These are phyloP conservation scores for Carassius gibelio DNA, from an alignment of 2,113 vertebrate genomes.

Conservation along the genomic window DNA sequence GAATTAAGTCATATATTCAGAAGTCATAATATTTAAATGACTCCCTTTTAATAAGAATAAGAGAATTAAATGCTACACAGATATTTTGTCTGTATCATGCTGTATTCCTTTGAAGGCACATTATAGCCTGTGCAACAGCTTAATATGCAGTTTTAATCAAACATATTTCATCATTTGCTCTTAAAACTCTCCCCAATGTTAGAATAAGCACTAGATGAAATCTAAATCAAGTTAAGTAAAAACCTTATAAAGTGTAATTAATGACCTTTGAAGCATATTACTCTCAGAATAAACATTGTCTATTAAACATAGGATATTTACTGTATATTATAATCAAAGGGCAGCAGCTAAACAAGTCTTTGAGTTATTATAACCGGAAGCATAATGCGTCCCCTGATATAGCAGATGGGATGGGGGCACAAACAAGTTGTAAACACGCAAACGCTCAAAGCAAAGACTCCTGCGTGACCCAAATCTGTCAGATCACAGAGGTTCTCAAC, in stretches of 20 bases:
- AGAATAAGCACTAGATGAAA: background rate
- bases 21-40: constrained; percentile 9
- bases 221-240: constrained; percentile 7
- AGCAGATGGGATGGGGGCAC: background rate
- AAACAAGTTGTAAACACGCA: constrained; percentile 15
- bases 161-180: background rate
- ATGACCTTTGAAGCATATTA: constrained; percentile 11
- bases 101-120: background rate
- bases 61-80: background rate
- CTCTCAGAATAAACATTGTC: background rate
- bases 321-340: background rate
- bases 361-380: constrained; percentile 27
- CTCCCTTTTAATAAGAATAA: background rate
- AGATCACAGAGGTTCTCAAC: constrained; percentile 47
- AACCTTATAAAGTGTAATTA: background rate
- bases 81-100: background rate
- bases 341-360: constrained; percentile 14
- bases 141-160: background rate
- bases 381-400: background rate
- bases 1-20: background rate
- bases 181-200: background rate
- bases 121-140: background rate
- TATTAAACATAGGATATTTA: background rate
- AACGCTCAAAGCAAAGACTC: constrained; percentile 5
- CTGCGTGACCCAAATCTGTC: constrained; percentile 51